A percentile compares a stretch with the other conserved stretches of the same genome.
Evolutionary conservation across 2,888 invertebrate genomes (phyloP).

Genomic region (Eurytoma adleriae): DNA sequence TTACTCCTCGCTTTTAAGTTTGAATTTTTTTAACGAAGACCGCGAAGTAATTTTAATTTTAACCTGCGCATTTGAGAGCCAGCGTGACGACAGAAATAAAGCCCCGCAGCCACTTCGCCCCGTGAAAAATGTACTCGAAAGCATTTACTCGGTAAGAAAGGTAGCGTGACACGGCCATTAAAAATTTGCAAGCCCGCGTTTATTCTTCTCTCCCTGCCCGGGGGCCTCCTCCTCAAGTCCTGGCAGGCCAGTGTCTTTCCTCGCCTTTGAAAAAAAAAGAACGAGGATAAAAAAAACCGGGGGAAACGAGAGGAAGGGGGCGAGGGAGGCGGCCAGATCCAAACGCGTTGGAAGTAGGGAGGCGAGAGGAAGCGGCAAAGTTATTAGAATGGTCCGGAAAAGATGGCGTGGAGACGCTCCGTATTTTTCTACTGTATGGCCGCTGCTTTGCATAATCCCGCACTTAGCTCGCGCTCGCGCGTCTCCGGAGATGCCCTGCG

Average conservation of each 20-base stretch:
- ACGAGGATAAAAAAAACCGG: not conserved
- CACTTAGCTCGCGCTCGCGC: slow-evolving; percentile 72
- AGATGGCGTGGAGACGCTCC: slow-evolving; percentile 77
- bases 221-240: not conserved
- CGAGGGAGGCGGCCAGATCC: slow-evolving; percentile 5
- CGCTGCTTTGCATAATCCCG: slow-evolving; percentile 76
- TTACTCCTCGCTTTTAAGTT: too few relatives aligned
- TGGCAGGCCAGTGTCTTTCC: slow-evolving; percentile 15
- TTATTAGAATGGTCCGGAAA: slow-evolving; percentile 77
- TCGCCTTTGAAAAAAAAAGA: slow-evolving; percentile 6
- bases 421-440: slow-evolving; percentile 77
- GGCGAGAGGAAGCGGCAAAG: slow-evolving; percentile 69
- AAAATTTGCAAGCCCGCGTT: slow-evolving; percentile 43
- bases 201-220: slow-evolving; percentile 11
- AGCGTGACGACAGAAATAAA: slow-evolving; percentile 10
- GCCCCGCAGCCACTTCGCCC: not conserved
- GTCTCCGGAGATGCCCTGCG: slow-evolving; percentile 68
- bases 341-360: slow-evolving; percentile 57
- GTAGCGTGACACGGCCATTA: slow-evolving; percentile 30
- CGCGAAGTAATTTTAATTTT: not conserved
- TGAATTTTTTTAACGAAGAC: too few relatives aligned
- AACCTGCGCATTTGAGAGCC: not conserved
- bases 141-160: slow-evolving; percentile 37
- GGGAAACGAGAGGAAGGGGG: not conserved
- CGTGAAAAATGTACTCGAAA: slow-evolving; percentile 40